phyloP scores from a whole-genome alignment of 2,797 vertebrate genomes.

The Streptopelia turtur region DNA sequence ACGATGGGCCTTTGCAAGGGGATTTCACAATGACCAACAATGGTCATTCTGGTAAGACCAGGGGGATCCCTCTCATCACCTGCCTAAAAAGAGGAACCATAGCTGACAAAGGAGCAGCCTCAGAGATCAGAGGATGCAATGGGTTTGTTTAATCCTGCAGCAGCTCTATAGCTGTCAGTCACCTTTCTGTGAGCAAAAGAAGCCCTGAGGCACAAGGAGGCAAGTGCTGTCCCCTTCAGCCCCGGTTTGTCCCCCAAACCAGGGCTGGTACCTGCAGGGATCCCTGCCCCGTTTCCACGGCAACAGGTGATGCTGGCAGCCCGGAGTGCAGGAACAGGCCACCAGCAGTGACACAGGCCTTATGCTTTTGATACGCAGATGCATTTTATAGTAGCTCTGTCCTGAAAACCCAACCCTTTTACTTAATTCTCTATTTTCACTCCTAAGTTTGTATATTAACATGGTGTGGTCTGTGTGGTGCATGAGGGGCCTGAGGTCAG shows the following conservation, averaged over 20 bases:
- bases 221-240: neutral
- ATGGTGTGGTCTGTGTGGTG: neutral
- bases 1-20: slow-evolving; percentile 67
- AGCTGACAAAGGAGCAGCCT: neutral
- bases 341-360: neutral
- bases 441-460: neutral
- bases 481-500: neutral
- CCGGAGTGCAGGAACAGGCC: neutral
- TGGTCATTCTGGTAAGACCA: slow-evolving; percentile 87
- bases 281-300: neutral
- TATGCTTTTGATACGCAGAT: neutral
- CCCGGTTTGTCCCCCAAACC: neutral
- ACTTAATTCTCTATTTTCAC: neutral
- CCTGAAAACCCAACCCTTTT: neutral
- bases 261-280: fast-evolving
- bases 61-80: neutral
- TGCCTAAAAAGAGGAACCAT: neutral
- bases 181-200: neutral
- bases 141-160: neutral
- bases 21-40: slow-evolving; percentile 87
- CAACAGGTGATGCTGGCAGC: neutral
- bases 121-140: no score
- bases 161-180: neutral
- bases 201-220: neutral
- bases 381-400: neutral